Conservation (phyloP, 2,113 vertebrate species). For the Theropithecus gelada region DNA sequence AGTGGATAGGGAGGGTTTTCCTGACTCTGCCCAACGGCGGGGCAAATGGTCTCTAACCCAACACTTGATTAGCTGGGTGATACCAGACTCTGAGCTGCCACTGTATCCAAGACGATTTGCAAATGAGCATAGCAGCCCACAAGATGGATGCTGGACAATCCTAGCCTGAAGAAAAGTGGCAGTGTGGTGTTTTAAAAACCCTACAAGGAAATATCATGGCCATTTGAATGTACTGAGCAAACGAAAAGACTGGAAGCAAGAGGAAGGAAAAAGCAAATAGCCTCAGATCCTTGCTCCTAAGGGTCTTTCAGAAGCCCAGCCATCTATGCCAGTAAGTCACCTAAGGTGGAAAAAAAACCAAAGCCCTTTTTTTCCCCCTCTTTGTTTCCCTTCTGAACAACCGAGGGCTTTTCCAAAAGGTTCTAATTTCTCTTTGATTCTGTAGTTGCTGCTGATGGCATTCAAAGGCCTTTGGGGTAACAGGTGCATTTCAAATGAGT, state of each 20-base stretch:
- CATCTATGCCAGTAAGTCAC: background rate
- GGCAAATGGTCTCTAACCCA: background rate
- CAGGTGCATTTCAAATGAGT: conserved; percentile 79
- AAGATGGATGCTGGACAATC: background rate
- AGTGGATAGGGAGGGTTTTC: background rate
- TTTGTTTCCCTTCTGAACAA: conserved; percentile 48
- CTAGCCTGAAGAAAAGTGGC: background rate
- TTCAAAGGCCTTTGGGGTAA: conserved; percentile 69
- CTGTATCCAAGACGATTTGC: fast-evolving
- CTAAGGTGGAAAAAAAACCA: background rate
- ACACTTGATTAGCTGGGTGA: background rate
- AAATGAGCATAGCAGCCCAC: background rate
- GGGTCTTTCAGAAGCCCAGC: background rate
- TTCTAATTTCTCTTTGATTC: conserved; percentile 66
- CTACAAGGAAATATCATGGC: background rate
- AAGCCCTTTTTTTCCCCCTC: background rate
- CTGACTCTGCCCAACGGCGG: background rate
- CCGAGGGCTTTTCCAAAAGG: conserved; percentile 41
- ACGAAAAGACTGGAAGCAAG: background rate
- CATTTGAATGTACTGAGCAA: background rate
- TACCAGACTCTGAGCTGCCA: background rate
- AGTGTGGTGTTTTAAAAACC: background rate
- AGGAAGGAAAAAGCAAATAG: background rate
- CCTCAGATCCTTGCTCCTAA: background rate
- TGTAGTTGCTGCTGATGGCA: conserved; percentile 25